Base-by-base conservation (phyloP, 2,888 invertebrate genomes). In the Malacosoma neustria region DNA sequence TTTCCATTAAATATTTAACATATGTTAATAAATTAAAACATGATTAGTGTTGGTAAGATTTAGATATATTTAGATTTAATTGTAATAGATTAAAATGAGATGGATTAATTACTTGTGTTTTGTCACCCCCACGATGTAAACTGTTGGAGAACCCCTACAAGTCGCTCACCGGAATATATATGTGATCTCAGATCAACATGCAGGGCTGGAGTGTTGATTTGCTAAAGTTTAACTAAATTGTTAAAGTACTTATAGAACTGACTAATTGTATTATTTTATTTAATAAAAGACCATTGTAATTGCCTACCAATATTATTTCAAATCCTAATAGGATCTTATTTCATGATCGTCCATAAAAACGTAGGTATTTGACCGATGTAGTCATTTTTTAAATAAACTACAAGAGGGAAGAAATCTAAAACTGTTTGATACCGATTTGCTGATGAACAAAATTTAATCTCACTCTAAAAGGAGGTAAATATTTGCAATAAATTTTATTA, bases 221-320 rank as follows among this genome's bases (percentile, higher is more conserved):
- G 76, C 73, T 80, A 72, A 80, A 72, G 70, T 66, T 75, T 75
- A 80, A 77, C 79, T 76, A 74, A 76, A 76, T 71, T 80, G 81
- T 80, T 82, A 73, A 75, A 71, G 84, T 84, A 82, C 84, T 84
- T 82, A 82, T 79, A 81, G 73, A 81, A 75, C 72, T 77, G 74
- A 77, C 71, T 67, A 79, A 60, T 74, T 79, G 79, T 81, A 77
- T 77, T 81, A 80, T 82, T 80, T 79, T 76, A 75, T 77, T 77
- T 76, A 75, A 79, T 73, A 72, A 74, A 79, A 73, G 60, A 81
- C 76, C 79, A 79, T 70, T 75, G 68, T 73, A 74, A 66, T 62
- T 66, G 52, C 50, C 41, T 39, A 34, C 39, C 41, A 42, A 35
- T 37, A 30, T 37, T 37, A 37, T 37, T 37, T 32, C 12, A 11